These are phyloP conservation scores for Reinhardtius hippoglossoides DNA, from an alignment of 2,113 vertebrate genomes.

Conservation along the genomic window DNA sequence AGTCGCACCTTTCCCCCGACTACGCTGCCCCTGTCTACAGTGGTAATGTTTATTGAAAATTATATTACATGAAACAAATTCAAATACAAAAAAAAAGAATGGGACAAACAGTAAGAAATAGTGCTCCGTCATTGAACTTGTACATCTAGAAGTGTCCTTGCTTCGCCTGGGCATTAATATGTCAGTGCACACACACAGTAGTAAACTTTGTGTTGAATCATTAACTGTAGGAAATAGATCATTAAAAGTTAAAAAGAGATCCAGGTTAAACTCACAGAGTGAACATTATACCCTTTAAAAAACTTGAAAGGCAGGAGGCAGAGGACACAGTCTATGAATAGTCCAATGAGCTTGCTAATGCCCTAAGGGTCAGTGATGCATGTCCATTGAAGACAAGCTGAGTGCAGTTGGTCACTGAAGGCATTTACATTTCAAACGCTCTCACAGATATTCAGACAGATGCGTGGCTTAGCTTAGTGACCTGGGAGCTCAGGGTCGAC, in stretches of 20 bases:
- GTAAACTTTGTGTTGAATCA: constrained; percentile 81
- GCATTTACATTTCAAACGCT: constrained; percentile 80
- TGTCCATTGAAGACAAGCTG: constrained; percentile 69
- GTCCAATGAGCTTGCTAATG: constrained; percentile 70
- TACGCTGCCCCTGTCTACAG: neutral
- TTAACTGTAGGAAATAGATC: constrained; percentile 85
- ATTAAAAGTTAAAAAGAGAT: constrained; percentile 87
- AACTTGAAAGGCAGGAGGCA: constrained; percentile 78
- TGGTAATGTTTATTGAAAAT: neutral
- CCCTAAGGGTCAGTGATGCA: constrained; percentile 66
- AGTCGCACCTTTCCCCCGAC: neutral
- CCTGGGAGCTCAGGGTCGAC: constrained; percentile 44
- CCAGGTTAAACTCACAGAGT: constrained; percentile 82
- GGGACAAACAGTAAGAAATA: constrained; percentile 18
- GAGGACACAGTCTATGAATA: constrained; percentile 75
- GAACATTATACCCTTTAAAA: constrained; percentile 83
- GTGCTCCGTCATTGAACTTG: constrained; percentile 50
- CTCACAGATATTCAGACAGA: constrained; percentile 64
- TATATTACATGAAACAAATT: neutral
- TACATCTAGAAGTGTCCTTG: constrained; percentile 48
- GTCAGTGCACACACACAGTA: constrained; percentile 78
- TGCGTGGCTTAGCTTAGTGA: constrained; percentile 50
- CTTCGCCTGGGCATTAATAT: constrained; percentile 70
- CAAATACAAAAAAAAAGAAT: neutral
- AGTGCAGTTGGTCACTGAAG: constrained; percentile 62